Conservation (phyloP, 2,888 invertebrate species). For the Helleia helle region DNA sequence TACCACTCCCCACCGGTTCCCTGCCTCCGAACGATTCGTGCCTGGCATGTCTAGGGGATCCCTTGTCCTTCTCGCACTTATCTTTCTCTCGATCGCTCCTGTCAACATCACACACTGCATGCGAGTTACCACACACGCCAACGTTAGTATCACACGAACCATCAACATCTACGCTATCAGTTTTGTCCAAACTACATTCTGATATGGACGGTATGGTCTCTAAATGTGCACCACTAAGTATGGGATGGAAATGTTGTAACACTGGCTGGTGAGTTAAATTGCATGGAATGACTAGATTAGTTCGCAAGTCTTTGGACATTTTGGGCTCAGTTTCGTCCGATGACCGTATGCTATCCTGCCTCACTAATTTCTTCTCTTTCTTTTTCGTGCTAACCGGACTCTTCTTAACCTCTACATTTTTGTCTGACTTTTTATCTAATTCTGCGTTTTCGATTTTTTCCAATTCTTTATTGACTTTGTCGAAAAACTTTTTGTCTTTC, state of each 20-base stretch:
- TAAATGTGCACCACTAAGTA: constrained; percentile 47
- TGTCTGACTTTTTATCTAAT: constrained; percentile 19
- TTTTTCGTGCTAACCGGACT: constrained; percentile 16
- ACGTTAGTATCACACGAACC: constrained; percentile 50
- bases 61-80: constrained; percentile 36
- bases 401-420: constrained; percentile 12
- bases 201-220: constrained; percentile 62
- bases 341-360: constrained; percentile 57
- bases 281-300: constrained; percentile 34
- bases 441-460: constrained; percentile 45
- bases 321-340: constrained; percentile 30
- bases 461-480: constrained; percentile 51
- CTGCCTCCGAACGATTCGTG: constrained; percentile 71
- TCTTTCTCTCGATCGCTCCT: constrained; percentile 51
- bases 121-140: constrained; percentile 72
- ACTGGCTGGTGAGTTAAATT: constrained; percentile 40
- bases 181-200: constrained; percentile 45
- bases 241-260: constrained; percentile 50
- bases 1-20: constrained; percentile 43
- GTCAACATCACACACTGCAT: constrained; percentile 69
- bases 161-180: constrained; percentile 46
- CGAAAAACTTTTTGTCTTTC: constrained; percentile 48
- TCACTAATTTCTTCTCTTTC: constrained; percentile 36
- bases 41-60: constrained; percentile 64
- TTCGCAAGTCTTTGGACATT: constrained; percentile 44